These are phyloP conservation scores for Minunthozetes semirufus DNA, from an alignment of 2,888 invertebrate genomes.

Conservation along the genomic window DNA sequence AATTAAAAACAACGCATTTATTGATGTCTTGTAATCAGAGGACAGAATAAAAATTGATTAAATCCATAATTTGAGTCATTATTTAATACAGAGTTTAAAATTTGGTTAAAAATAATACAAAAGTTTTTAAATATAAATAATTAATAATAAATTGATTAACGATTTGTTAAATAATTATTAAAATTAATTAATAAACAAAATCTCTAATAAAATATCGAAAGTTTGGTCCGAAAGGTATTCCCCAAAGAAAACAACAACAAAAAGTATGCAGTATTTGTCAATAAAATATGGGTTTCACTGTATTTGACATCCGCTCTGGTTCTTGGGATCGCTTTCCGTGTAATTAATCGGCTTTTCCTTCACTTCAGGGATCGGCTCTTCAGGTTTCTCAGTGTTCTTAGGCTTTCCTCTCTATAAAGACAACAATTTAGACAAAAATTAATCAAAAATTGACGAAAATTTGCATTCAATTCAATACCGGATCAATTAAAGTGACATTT, in stretches of 20 bases:
- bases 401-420: neutral
- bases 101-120: no score
- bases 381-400: conserved; percentile 6
- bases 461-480: neutral
- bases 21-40: no score
- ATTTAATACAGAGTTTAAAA: no score
- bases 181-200: no score
- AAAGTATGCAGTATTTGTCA: neutral
- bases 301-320: conserved; percentile 34
- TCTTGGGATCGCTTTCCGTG: conserved; percentile 30
- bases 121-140: no score
- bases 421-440: neutral
- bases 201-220: no score
- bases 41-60: no score
- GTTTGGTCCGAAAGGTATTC: no score
- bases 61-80: no score
- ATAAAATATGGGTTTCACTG: conserved; percentile 15
- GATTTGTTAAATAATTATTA: no score
- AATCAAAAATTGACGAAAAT: neutral
- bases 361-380: conserved; percentile 4
- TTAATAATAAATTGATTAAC: no score
- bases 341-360: conserved; percentile 32
- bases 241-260: neutral
- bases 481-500: conserved; percentile 16
- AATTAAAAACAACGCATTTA: no score